Conservation (phyloP, 2,113 vertebrate genomes). For the Chaetodon trifascialis region DNA sequence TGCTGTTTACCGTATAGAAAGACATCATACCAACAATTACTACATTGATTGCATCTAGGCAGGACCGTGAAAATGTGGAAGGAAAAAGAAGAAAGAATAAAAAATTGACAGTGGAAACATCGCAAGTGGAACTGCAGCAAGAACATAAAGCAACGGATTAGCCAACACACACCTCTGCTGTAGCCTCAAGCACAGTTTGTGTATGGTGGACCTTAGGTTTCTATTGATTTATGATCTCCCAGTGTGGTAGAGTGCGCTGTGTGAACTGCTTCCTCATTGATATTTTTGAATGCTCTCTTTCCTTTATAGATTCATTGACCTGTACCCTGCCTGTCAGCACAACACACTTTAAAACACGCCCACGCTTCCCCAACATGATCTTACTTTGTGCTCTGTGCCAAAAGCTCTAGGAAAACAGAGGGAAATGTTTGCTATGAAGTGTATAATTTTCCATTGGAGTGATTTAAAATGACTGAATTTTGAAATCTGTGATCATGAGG, state of each 20-base stretch:
- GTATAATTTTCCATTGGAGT: slow-evolving; percentile 32
- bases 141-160: slow-evolving; percentile 41
- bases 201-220: slow-evolving; percentile 38
- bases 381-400: slow-evolving; percentile 72
- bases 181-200: slow-evolving; percentile 56
- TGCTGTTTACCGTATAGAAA: not conserved
- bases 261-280: slow-evolving; percentile 68
- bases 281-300: slow-evolving; percentile 69
- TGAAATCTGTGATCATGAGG: slow-evolving; percentile 38
- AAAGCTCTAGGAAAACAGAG: slow-evolving; percentile 53
- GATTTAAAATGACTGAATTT: slow-evolving; percentile 37
- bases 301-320: slow-evolving; percentile 69
- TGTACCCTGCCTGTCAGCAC: slow-evolving; percentile 61
- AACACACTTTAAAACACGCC: slow-evolving; percentile 58
- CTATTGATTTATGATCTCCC: slow-evolving; percentile 61
- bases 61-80: not conserved
- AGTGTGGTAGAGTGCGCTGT: slow-evolving; percentile 36
- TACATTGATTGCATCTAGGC: not conserved
- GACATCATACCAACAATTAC: not conserved
- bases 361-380: slow-evolving; percentile 51
- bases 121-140: slow-evolving; percentile 33
- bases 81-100: slow-evolving; percentile 23
- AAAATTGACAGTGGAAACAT: slow-evolving; percentile 36
- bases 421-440: slow-evolving; percentile 30
- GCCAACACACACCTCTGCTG: slow-evolving; percentile 43